phyloP scores from a whole-genome alignment of 2,797 vertebrate genomes.

The Cryptoblepharus egeriae region DNA sequence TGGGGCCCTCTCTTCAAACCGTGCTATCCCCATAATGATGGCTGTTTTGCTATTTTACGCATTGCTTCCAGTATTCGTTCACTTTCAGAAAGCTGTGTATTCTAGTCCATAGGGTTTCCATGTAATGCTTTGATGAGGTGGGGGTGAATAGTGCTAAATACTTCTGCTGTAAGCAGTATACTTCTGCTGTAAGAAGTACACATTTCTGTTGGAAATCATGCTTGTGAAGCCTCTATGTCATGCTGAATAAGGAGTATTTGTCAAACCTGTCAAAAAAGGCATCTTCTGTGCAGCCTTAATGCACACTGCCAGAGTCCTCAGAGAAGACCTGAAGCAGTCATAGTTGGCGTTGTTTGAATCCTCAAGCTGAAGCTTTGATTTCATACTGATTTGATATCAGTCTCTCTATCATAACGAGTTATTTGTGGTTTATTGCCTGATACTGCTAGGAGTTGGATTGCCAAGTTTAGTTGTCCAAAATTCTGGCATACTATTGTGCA shows the following conservation, averaged over 20 bases:
- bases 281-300: background rate
- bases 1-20: background rate
- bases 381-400: too few species aligned
- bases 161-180: background rate
- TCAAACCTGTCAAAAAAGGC: background rate
- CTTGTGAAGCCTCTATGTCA: background rate
- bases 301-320: slow-evolving; percentile 1
- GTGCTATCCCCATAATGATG: background rate
- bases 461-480: background rate
- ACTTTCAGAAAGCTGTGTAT: background rate
- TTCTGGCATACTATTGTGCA: background rate
- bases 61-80: background rate
- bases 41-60: background rate
- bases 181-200: too few species aligned
- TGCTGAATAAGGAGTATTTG: background rate
- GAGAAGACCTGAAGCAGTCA: background rate
- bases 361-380: background rate
- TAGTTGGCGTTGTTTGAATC: background rate
- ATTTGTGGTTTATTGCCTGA: background rate
- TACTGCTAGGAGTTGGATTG: background rate
- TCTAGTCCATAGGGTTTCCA: background rate
- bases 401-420: background rate
- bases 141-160: background rate
- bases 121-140: background rate
- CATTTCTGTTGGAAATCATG: background rate